Base-by-base conservation (phyloP, 2,888 invertebrate genomes). In the Drosophila seclusa region DNA sequence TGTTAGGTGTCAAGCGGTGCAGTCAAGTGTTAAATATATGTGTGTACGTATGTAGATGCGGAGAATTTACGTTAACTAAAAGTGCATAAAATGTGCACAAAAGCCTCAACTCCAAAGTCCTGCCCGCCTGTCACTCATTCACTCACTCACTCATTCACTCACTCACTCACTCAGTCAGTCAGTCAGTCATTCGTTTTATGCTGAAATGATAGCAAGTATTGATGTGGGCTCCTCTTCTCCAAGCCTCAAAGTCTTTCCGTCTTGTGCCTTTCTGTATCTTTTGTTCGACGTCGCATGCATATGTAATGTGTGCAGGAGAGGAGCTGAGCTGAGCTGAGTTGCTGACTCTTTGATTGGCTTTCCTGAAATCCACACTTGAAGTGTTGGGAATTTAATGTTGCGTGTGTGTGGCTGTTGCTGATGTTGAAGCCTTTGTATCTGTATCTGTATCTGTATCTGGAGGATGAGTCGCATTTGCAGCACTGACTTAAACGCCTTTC, bases 11-110 rank as follows among this genome's bases (percentile, higher is more conserved):
- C 89, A 80, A 75, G 45, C 67, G 80, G 50, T 64, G 86, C 86
- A 89, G 88, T 87, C 86, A 87, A 87, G 90, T 89, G 86, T 89
- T 87, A 89, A 87, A 89, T 87, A 89, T 84, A 85, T 87, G 76
- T 78, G 31, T 55, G 36, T 57, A 18, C 34, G 16, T 34, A 68
- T n/a, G 32, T 53, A 65, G 60, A 68, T 68, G 53, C 36, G 21
- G 54, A n/a, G 78, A 88, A 75, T 88, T 88, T 85, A 85, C 76
- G 87, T 83, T 87, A 87, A 89, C 87, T 89, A 86, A 85, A 85
- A 85, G 85, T 85, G 89, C 89, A 85, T 85, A 89, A 85, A 87
- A 84, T 87, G 75, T 59, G 82, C 68, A 68, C 58, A 63, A 55
- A 69, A 63, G 57, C 49, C 54, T 61, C 60, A 66, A 49, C 67